phyloP scores from a whole-genome alignment of 2,113 vertebrate genomes.

The Muntiacus muntjak region DNA sequence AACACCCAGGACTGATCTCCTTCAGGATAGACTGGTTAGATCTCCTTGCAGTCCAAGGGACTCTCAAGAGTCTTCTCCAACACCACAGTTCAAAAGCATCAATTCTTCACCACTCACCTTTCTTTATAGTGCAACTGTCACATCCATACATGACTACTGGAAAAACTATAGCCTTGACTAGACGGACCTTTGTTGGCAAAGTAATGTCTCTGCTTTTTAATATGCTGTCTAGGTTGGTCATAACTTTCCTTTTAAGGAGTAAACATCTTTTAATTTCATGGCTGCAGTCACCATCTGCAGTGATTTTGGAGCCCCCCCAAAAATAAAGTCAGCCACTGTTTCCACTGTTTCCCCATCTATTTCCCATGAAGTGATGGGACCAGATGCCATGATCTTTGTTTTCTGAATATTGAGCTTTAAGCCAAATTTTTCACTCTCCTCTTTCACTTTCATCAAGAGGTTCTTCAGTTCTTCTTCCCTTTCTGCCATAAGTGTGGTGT shows the following conservation, averaged over 20 bases:
- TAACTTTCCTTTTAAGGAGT: neutral
- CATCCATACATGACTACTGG: neutral
- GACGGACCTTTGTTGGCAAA: neutral
- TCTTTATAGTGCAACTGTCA: neutral
- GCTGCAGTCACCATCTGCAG: neutral
- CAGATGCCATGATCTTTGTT: neutral
- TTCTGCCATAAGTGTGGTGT: neutral
- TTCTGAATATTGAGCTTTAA: neutral
- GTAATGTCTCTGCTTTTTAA: neutral
- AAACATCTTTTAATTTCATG: neutral
- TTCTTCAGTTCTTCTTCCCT: neutral
- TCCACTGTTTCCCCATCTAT: neutral
- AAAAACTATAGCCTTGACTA: neutral
- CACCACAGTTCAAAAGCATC: neutral
- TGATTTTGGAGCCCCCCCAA: accelerated
- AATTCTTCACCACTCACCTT: neutral
- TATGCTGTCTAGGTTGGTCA: neutral
- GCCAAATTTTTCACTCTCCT: neutral
- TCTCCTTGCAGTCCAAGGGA: neutral
- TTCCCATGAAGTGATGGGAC: neutral
- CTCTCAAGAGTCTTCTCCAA: neutral
- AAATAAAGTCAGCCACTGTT: neutral
- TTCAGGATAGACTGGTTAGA: neutral
- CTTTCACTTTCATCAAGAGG: neutral
- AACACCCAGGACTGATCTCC: neutral